These are phyloP conservation scores for Philaethria dido DNA, from an alignment of 2,888 invertebrate species.

Conservation along the genomic window DNA sequence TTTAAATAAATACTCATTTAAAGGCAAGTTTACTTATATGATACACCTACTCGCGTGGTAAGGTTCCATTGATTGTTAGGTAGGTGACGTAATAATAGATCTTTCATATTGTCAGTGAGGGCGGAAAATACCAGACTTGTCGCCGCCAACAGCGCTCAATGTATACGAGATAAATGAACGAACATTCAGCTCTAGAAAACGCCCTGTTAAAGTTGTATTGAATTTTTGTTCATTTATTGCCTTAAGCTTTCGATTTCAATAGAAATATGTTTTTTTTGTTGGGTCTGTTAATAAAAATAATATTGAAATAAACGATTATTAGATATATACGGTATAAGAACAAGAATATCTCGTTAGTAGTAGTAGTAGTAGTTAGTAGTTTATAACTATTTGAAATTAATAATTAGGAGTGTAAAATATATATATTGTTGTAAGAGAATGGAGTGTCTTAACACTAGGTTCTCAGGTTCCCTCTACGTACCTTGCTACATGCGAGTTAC, in stretches of 20 bases:
- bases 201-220: neutral
- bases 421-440: too few species aligned
- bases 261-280: neutral
- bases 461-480: too few species aligned
- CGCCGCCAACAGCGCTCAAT: constrained; percentile 46
- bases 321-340: too few species aligned
- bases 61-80: constrained; percentile 33
- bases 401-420: too few species aligned
- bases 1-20: neutral
- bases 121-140: constrained; percentile 51
- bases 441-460: too few species aligned
- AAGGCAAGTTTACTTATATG: neutral
- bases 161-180: constrained; percentile 23
- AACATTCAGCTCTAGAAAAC: neutral
- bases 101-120: constrained; percentile 27
- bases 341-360: too few species aligned
- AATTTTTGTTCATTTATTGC: constrained; percentile 11
- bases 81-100: constrained; percentile 28
- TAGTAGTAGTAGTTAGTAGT: too few species aligned
- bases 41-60: neutral
- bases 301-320: too few species aligned
- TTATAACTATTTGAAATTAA: too few species aligned
- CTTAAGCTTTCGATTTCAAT: neutral
- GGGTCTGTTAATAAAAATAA: constrained; percentile 6
- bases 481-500: too few species aligned